Conservation (phyloP, 2,888 invertebrate genomes). For the Chironomus tentans region DNA sequence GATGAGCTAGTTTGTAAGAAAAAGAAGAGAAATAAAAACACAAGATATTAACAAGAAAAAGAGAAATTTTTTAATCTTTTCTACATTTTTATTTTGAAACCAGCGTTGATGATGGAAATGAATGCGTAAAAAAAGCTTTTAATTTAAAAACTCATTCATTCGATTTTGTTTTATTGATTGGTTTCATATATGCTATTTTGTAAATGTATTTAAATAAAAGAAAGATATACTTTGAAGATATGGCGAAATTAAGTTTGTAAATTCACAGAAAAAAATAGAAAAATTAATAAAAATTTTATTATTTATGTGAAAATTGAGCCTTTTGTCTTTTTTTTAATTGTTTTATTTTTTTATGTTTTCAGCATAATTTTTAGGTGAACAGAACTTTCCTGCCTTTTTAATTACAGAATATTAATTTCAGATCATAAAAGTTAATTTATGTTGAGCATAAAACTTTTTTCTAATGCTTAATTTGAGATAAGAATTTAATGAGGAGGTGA, state of each 20-base stretch:
- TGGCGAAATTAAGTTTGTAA: background rate
- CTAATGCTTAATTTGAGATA: too few relatives aligned
- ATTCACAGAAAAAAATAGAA: background rate
- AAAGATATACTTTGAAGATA: background rate
- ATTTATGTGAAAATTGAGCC: background rate
- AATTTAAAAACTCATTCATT: constrained; percentile 1
- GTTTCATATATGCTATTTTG: background rate
- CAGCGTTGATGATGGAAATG: background rate
- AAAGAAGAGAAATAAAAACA: background rate
- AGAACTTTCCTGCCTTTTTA: too few relatives aligned
- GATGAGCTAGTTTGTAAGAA: background rate
- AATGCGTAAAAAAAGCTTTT: constrained; percentile 1
- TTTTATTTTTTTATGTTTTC: background rate
- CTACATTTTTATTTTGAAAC: background rate
- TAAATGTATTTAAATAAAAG: background rate
- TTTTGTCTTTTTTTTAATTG: background rate
- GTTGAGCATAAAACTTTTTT: too few relatives aligned
- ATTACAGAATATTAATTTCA: too few relatives aligned
- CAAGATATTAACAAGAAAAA: background rate
- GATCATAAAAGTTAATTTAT: too few relatives aligned
- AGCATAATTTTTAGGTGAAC: too few relatives aligned
- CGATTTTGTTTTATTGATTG: background rate
- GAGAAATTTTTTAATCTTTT: background rate
- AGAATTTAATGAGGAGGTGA: too few relatives aligned
- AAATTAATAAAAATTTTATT: background rate